Percentiles rank a stretch among this genome's conserved stretches.
phyloP scores from a whole-genome alignment of 2,113 vertebrate genomes.

The Psammodynastes pulverulentus region DNA sequence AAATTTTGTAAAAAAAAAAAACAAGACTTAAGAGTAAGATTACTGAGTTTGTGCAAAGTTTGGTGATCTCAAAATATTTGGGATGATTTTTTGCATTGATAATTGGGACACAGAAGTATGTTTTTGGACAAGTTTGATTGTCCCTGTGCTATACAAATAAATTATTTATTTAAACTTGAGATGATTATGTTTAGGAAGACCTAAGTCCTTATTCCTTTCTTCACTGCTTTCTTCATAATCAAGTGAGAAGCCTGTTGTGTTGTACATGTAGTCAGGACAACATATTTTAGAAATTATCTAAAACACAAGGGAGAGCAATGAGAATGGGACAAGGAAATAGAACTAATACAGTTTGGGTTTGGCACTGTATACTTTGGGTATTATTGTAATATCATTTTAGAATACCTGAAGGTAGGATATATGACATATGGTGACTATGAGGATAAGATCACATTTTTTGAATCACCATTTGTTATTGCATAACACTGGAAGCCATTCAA shows the following conservation, averaged over 20 bases:
- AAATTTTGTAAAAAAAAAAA: no score
- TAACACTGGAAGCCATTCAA: neutral
- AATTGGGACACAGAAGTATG: neutral
- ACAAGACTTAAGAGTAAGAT: neutral
- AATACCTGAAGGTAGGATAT: neutral
- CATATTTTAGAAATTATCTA: neutral
- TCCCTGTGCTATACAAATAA: neutral
- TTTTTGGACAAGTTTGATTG: neutral
- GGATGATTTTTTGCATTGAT: neutral
- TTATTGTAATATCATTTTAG: neutral
- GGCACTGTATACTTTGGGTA: neutral
- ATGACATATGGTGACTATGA: neutral
- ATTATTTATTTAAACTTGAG: neutral
- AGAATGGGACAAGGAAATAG: neutral
- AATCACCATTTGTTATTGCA: neutral
- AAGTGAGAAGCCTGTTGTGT: neutral
- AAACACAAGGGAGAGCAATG: neutral
- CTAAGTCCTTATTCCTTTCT: neutral
- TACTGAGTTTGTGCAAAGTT: neutral
- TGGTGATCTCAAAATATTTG: neutral
- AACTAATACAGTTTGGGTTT: neutral
- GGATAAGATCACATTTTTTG: neutral
- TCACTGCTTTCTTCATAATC: neutral
- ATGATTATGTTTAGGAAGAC: neutral
- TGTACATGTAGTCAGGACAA: neutral